Conservation (phyloP, 2,113 vertebrate species). For the Toxotes chatareus region DNA sequence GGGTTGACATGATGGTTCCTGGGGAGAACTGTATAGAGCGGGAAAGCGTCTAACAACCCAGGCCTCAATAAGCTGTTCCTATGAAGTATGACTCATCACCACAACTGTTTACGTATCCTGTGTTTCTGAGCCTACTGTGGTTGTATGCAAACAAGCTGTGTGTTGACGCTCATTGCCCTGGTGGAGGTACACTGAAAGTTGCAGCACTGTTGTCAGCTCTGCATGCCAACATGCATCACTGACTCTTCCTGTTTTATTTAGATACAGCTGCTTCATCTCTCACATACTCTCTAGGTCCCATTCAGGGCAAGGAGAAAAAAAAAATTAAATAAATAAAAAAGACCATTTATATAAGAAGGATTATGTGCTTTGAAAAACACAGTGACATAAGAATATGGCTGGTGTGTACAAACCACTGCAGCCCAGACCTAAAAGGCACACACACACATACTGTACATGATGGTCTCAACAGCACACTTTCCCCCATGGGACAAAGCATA, state of each 20-base stretch:
- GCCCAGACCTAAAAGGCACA: conserved; percentile 30
- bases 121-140: conserved; percentile 18
- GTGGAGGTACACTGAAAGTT: conserved; percentile 46
- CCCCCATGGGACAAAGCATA: conserved; percentile 13
- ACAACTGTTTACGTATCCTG: conserved; percentile 38
- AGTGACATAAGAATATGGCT: conserved; percentile 73
- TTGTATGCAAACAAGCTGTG: conserved; percentile 32
- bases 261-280: conserved; percentile 69
- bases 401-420: conserved; percentile 25
- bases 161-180: conserved; percentile 4
- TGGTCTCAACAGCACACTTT: conserved; percentile 6
- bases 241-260: conserved; percentile 75
- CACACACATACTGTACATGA: conserved; percentile 23
- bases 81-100: conserved; percentile 62
- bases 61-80: conserved; percentile 39
- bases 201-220: conserved; percentile 29
- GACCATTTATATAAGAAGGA: conserved; percentile 79
- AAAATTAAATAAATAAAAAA: conserved; percentile 27
- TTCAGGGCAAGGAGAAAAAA: conserved; percentile 46
- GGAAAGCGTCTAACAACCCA: neutral
- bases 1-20: neutral
- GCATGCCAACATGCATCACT: conserved; percentile 65
- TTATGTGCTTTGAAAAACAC: conserved; percentile 74
- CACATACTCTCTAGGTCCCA: conserved; percentile 51
- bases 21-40: conserved; percentile 14